These are phyloP conservation scores for Dermochelys coriacea DNA, from an alignment of 2,797 vertebrate species.

Conservation along the genomic window DNA sequence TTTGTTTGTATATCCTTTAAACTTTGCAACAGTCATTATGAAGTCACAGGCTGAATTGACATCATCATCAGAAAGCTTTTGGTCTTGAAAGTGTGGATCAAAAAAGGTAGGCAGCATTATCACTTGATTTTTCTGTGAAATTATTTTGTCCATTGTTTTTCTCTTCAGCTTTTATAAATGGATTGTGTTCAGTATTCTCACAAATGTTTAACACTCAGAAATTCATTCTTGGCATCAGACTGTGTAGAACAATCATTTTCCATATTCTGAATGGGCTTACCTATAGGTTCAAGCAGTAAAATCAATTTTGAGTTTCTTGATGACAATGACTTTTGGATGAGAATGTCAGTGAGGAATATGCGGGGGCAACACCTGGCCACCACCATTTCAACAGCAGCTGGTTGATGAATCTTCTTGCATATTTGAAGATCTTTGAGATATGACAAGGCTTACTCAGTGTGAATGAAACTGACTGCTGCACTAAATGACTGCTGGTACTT, in stretches of 20 bases:
- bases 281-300: not conserved
- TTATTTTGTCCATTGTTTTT: not conserved
- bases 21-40: not conserved
- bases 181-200: not conserved
- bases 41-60: not conserved
- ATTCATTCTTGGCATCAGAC: not conserved
- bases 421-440: not conserved
- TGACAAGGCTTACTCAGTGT: not conserved
- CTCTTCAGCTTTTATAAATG: not conserved
- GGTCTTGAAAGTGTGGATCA: not conserved
- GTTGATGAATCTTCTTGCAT: not conserved
- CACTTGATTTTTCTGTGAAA: not conserved
- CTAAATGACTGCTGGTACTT: not conserved
- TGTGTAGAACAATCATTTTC: not conserved
- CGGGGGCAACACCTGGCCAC: not conserved
- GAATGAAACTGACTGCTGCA: not conserved
- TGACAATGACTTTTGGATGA: not conserved
- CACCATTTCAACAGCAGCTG: not conserved
- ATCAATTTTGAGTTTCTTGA: not conserved
- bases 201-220: not conserved
- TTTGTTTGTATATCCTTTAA: not conserved
- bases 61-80: not conserved
- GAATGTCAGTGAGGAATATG: not conserved
- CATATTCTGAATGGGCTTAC: not conserved
- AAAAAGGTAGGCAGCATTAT: not conserved